phyloP scores from a whole-genome alignment of 2,797 vertebrate genomes.

The Poliocrania exsul region DNA sequence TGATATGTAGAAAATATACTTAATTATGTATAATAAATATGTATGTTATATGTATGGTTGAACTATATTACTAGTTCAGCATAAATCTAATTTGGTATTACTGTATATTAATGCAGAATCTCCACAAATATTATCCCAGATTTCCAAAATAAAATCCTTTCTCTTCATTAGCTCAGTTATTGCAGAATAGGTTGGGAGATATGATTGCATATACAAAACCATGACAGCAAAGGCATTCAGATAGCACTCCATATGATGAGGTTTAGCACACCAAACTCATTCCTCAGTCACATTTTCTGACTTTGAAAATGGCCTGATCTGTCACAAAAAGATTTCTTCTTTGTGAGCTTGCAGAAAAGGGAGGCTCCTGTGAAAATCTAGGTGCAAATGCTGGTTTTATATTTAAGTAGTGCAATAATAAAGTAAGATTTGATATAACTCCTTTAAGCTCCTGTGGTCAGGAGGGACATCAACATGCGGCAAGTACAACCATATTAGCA shows the following conservation, averaged over 20 bases:
- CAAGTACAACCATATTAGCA: neutral
- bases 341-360: neutral
- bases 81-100: neutral
- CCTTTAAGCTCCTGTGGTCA: neutral
- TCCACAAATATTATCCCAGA: neutral
- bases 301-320: neutral
- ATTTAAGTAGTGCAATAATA: neutral
- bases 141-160: neutral
- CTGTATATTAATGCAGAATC: neutral
- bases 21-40: neutral
- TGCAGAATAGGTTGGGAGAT: neutral
- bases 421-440: neutral
- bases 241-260: accelerated
- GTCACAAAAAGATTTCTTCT: neutral
- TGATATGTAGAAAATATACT: neutral
- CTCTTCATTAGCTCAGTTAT: neutral
- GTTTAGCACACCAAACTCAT: neutral
- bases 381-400: neutral
- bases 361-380: neutral
- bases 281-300: neutral
- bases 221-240: neutral
- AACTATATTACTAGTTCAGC: neutral
- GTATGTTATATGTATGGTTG: neutral
- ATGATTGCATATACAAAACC: neutral
- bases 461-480: neutral